Evolutionary conservation across 2,797 vertebrate genomes (phyloP), one percentile per base, ranked within the genome.

Genomic region (Chelmon rostratus): DNA sequence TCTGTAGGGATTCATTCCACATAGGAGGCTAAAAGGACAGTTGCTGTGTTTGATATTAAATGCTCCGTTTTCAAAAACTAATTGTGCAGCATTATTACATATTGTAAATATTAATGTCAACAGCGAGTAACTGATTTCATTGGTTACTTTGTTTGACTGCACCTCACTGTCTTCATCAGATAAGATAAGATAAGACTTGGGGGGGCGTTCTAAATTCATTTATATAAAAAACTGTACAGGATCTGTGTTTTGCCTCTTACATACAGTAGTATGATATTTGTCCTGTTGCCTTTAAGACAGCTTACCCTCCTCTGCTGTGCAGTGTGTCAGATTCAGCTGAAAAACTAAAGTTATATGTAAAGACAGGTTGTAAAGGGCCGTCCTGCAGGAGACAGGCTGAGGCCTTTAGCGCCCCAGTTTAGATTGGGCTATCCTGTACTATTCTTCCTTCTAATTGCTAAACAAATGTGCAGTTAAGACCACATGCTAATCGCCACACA

Each of bases 31-130:
- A 23, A 53, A 5, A 11, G 6, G 5, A 67, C 64, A n/a, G 9
- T 38, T 58, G n/a, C 10, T 53, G 9, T 11, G 65, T 83, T 78
- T 72, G 63, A 42, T 56, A 86, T 78, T 84, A 84, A 82, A 88
- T 56, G 35, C 56, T 74, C 57, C 12, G 50, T 85, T 78, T 86
- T 63, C 16, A 50, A 65, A 18, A 82, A 62, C 19, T 50, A 44
- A 11, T 1, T 12, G 21, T 64, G 23, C 6, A 4, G 77, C 35
- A 1, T 65, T 49, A 18, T 31, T 31, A 28, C 44, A 12, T 50
- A 21, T 8, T 33, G 16, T 62, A 3, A 44, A 50, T 56, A 13
- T 68, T 3, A 35, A n/a, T 28, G 31, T 53, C 18, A 12, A 53
- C 38, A 37, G 38, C 0, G 40, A 25, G 50, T 4, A n/a, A 33